A percentile compares a stretch with the other conserved stretches of the same genome.
These are phyloP conservation scores for Tetramorium parvispinum DNA, from an alignment of 1,140 invertebrate genomes.

Conservation along the genomic window DNA sequence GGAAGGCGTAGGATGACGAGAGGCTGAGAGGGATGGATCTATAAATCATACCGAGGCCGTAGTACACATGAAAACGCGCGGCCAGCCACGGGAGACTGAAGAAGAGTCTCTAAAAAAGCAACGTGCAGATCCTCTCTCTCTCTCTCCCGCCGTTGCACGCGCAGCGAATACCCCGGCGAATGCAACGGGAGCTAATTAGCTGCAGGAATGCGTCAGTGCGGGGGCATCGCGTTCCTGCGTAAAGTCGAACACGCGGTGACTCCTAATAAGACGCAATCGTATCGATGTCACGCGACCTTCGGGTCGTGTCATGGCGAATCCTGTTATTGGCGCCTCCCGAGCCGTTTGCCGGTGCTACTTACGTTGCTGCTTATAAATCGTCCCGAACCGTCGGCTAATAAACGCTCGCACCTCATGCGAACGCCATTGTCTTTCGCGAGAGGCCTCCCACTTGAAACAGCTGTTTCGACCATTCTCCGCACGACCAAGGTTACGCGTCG, in stretches of 20 bases:
- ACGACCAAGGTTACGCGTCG: constrained; percentile 70
- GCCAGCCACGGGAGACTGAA: background rate
- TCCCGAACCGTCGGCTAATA: constrained; percentile 69
- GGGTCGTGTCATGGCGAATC: constrained; percentile 17
- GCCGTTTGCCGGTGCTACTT: background rate
- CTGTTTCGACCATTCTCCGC: constrained; percentile 73
- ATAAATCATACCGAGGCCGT: constrained; percentile 3
- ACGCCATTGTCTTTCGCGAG: constrained; percentile 71
- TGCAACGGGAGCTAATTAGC: constrained; percentile 79
- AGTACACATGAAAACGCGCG: background rate
- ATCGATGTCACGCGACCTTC: constrained; percentile 73
- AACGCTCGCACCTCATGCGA: constrained; percentile 74
- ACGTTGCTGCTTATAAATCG: constrained; percentile 66
- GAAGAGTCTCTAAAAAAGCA: constrained; percentile 26
- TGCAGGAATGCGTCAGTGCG: constrained; percentile 78
- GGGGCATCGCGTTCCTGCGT: constrained; percentile 75
- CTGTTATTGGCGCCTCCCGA: constrained; percentile 18
- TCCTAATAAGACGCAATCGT: constrained; percentile 73
- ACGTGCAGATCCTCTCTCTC: background rate
- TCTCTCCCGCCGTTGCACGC: background rate
- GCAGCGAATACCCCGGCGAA: constrained; percentile 19
- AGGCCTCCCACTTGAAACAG: constrained; percentile 68
- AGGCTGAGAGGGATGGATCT: constrained; percentile 1
- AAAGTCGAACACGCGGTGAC: constrained; percentile 76
- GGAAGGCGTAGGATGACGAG: constrained; percentile 4